Evolutionary conservation across 2,888 invertebrate genomes (phyloP).

Genomic region (Xiphydria camelus): DNA sequence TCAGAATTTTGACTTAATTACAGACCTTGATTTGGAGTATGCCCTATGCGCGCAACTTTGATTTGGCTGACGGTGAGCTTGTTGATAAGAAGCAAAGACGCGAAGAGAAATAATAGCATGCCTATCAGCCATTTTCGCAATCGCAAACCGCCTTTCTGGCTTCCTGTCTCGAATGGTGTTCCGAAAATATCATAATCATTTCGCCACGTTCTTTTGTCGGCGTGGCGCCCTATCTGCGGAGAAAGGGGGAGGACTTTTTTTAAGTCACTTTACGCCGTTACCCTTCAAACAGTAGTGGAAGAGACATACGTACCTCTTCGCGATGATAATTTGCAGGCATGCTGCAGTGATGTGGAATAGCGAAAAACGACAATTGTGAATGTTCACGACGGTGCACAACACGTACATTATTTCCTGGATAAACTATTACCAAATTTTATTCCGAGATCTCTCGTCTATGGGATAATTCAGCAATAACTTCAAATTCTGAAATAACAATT

Average conservation of each 20-base stretch:
- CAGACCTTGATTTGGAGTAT: not conserved
- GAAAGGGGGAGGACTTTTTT: not conserved
- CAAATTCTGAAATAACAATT: too few species aligned
- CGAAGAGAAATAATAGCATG: slow-evolving; percentile 38
- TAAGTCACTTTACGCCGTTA: not conserved
- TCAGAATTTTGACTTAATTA: not conserved
- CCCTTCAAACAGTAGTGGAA: not conserved
- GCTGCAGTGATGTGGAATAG: slow-evolving; percentile 22
- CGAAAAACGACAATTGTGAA: too few species aligned
- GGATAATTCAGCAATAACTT: too few species aligned
- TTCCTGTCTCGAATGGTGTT: slow-evolving; percentile 16
- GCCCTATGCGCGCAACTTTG: slow-evolving; percentile 22
- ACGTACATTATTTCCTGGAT: too few species aligned
- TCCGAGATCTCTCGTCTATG: too few species aligned
- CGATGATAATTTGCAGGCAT: slow-evolving; percentile 31
- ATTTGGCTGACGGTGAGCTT: slow-evolving; percentile 43
- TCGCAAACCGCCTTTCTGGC: slow-evolving; percentile 31
- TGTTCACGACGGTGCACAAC: too few species aligned
- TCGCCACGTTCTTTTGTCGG: slow-evolving; percentile 23
- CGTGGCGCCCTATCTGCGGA: slow-evolving; percentile 31
- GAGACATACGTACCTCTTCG: slow-evolving; percentile 27
- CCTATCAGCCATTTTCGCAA: slow-evolving; percentile 45
- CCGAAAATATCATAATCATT: slow-evolving; percentile 16
- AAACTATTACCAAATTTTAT: too few species aligned
- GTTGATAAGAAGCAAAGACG: slow-evolving; percentile 44